Conservation (phyloP, 2,888 invertebrate genomes). For the Ganaspis brasiliensis region DNA sequence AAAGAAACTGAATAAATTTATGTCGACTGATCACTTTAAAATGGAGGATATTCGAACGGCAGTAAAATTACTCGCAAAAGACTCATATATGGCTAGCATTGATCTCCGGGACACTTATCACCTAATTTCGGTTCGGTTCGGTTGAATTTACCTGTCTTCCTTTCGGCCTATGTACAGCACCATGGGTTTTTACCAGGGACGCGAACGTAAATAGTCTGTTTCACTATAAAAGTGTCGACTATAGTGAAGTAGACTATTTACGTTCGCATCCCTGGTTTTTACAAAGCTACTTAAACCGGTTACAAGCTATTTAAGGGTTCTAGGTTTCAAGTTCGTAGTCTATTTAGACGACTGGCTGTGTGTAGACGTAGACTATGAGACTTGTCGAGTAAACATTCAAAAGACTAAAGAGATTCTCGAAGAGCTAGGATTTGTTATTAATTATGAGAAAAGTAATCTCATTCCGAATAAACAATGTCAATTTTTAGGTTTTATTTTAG, state of each 20-base stretch:
- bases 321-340: constrained; percentile 39
- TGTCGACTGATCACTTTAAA: constrained; percentile 54
- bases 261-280: too few relatives aligned
- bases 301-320: constrained; percentile 12
- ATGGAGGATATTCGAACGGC: constrained; percentile 55
- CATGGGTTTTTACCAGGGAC: too few relatives aligned
- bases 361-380: background rate
- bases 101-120: constrained; percentile 15
- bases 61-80: constrained; percentile 48
- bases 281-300: constrained; percentile 64
- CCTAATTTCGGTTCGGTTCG: constrained; percentile 54
- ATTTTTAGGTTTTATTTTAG: constrained; percentile 51
- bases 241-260: too few relatives aligned
- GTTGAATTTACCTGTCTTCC: constrained; percentile 64
- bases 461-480: constrained; percentile 35
- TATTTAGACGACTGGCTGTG: constrained; percentile 48
- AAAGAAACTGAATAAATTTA: constrained; percentile 51
- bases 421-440: constrained; percentile 41
- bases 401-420: constrained; percentile 25
- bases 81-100: constrained; percentile 26
- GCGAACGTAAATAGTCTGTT: too few relatives aligned
- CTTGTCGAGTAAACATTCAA: constrained; percentile 21
- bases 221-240: too few relatives aligned
- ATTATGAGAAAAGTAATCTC: constrained; percentile 48
- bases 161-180: constrained; percentile 64